Conservation (phyloP, 2,888 invertebrate species). For the Lepidochrysops patricia region DNA sequence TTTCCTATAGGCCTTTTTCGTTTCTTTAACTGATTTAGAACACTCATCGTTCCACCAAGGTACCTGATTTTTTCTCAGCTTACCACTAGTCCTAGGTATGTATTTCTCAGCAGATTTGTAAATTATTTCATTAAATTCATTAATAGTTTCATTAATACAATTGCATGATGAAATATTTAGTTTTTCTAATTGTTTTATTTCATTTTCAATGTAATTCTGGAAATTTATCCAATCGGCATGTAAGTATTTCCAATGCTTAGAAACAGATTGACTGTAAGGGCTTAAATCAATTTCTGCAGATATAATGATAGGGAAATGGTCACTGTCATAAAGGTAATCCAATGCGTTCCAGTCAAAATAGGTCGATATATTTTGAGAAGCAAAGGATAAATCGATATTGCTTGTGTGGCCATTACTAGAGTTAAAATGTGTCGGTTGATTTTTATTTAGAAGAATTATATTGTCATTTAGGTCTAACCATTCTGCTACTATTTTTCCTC, state of each 20-base stretch:
- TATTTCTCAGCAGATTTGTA: not conserved
- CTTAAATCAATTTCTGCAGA: not conserved
- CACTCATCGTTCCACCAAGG: not conserved
- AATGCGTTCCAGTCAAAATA: constrained; percentile 6
- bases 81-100: not conserved
- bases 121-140: not conserved
- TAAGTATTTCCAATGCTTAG: constrained; percentile 15
- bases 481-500: constrained; percentile 1
- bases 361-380: constrained; percentile 3
- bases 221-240: not conserved
- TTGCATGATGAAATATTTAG: not conserved
- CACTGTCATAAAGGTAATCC: not conserved
- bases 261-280: not conserved
- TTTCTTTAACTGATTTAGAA: not conserved
- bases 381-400: constrained; percentile 3
- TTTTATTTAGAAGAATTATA: not conserved
- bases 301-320: not conserved
- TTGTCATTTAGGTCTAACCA: not conserved
- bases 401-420: constrained; percentile 2
- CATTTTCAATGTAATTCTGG: not conserved
- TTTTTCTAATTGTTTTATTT: not conserved
- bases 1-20: not conserved
- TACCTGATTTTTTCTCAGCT: not conserved
- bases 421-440: not conserved
- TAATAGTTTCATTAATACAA: not conserved